phyloP scores from a whole-genome alignment of 2,113 vertebrate genomes.

The Fulica atra region DNA sequence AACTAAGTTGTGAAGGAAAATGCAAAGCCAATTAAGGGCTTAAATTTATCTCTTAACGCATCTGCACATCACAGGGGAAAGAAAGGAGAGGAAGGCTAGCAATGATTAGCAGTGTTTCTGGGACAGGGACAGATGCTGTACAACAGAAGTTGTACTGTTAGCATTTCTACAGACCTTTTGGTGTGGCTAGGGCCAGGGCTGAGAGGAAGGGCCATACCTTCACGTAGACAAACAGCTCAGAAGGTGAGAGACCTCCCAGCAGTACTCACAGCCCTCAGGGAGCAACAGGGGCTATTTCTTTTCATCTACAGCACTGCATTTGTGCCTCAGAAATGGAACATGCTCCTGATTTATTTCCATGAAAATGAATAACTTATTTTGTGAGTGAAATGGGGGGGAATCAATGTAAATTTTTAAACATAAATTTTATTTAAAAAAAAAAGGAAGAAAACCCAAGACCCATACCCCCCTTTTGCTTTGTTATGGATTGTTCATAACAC shows the following conservation, averaged over 20 bases:
- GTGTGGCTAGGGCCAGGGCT: not conserved
- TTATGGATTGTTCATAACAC: not conserved
- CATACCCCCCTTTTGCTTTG: not conserved
- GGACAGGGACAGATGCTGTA: not conserved
- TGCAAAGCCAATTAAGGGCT: not conserved
- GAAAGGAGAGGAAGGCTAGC: not conserved
- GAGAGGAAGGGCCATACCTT: not conserved
- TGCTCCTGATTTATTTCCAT: not conserved
- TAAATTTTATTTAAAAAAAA: not conserved
- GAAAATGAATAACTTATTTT: not conserved
- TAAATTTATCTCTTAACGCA: not conserved
- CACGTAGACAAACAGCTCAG: not conserved
- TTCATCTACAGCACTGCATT: not conserved
- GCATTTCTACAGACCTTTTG: not conserved
- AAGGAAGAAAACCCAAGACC: rapidly evolving
- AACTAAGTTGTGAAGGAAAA: not conserved
- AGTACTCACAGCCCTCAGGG: not conserved
- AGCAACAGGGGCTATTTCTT: not conserved
- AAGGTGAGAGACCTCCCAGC: not conserved
- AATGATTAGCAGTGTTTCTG: not conserved
- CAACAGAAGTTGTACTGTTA: not conserved
- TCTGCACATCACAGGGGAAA: not conserved
- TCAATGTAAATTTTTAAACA: not conserved
- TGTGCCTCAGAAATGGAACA: not conserved
- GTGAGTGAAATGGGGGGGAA: not conserved